Base-by-base conservation (phyloP, 30 jellyfish, hydroid and myxozoan species). In the Catostylus mosaicus region DNA sequence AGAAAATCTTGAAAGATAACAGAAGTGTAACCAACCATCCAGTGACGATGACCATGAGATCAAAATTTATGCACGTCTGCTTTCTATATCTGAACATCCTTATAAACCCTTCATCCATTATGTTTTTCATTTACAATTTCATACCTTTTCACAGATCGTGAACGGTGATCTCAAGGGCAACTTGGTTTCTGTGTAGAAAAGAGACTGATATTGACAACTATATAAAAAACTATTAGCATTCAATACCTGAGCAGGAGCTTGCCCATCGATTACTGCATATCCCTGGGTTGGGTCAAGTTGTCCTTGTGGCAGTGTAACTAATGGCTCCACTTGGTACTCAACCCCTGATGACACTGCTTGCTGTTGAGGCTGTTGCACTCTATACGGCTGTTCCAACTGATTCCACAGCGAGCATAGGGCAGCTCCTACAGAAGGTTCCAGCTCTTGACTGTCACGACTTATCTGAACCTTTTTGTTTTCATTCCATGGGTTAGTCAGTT, bases 381-480 rank as follows among this genome's bases (percentile, higher is more conserved):
- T 20, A n/a, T n/a, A 52, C 18, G 84, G 84, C 69, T 73, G 91
- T 11, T 72, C 84, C 20, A 67, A 8, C 68, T 77, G 91, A 52
- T 73, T 67, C 98, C 98, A 92, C 50, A 92, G 48, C 56, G 89
- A 69, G 48, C 90, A 79, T 43, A 92, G 81, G n/a, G 95, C 90
- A 22, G 87, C 90, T 3, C 98, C 98, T 27, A 92, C 98, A 11
- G 89, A 67, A 30, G 98, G 93, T 57, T 92, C 98, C 1, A 92
- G 90, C 67, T 92, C 98, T 70, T 92, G 98, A 11, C 97, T 94
- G 69, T 92, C 98, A 16, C 98, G 96, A 61, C 97, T 90, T 63
- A 90, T 83, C 82, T 88, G 97, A 24, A 89, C 98, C 61, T 92
- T 86, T 78, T 92, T 92, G 88, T 92, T 92, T 64, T 92, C 98